A percentile compares a stretch with the other conserved stretches of the same genome.
phyloP scores from a whole-genome alignment of 2,113 vertebrate genomes.

The Aleadryas rufinucha region DNA sequence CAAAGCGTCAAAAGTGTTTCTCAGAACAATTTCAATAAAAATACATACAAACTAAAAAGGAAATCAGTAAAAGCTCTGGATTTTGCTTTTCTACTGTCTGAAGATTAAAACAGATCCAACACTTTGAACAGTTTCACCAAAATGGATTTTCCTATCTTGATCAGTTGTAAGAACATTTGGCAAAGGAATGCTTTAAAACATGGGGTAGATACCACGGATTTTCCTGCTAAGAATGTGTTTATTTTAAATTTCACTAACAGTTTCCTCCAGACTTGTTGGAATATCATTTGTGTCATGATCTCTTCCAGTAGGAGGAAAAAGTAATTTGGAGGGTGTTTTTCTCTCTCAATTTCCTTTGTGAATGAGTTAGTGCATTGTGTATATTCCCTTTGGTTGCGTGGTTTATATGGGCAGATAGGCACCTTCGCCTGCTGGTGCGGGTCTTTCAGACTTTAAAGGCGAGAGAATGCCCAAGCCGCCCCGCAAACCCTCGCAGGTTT shows the following conservation, averaged over 20 bases:
- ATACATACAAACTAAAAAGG: neutral
- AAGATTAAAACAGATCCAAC: neutral
- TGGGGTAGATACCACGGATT: neutral
- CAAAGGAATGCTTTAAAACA: neutral
- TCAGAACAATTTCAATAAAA: neutral
- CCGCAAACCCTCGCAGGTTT: too few species aligned
- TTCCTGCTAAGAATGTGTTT: neutral
- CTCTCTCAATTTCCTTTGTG: neutral
- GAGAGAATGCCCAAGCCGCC: neutral
- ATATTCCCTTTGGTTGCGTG: neutral
- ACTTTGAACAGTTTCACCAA: rapidly evolving
- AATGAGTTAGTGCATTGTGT: neutral
- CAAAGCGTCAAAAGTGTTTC: neutral
- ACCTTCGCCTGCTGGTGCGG: neutral
- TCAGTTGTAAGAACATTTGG: neutral
- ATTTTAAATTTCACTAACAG: neutral
- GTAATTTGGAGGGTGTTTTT: too few species aligned
- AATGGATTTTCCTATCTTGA: neutral
- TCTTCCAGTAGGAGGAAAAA: neutral
- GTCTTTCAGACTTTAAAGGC: neutral
- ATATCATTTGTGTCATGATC: neutral
- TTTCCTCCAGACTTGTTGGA: neutral
- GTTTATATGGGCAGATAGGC: neutral
- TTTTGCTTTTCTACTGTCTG: neutral
- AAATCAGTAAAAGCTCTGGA: neutral